Evolutionary conservation across 1,140 invertebrate genomes (phyloP).

Genomic region (Formica exsecta): DNA sequence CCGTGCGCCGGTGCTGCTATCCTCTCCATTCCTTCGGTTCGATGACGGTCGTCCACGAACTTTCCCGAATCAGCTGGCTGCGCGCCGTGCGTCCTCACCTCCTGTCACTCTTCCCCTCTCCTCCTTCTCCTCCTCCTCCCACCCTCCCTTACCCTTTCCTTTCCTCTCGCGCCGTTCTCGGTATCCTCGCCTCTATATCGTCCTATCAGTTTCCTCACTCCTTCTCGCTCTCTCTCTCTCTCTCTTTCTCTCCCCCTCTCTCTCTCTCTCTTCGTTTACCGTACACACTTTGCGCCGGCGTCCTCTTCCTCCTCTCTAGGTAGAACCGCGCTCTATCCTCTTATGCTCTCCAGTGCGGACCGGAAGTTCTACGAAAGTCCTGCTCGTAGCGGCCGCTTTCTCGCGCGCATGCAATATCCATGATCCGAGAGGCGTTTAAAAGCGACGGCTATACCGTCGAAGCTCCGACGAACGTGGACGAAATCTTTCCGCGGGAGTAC

Average conservation of each 20-base stretch:
- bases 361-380: constrained; percentile 45
- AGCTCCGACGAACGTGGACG: constrained; percentile 44
- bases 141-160: background rate
- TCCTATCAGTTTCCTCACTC: constrained; percentile 42
- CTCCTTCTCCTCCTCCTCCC: background rate
- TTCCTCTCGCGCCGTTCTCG: background rate
- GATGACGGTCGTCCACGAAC: constrained; percentile 71
- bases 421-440: background rate
- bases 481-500: background rate
- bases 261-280: background rate
- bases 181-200: constrained; percentile 26
- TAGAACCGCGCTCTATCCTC: constrained; percentile 22
- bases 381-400: constrained; percentile 53
- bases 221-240: constrained; percentile 16
- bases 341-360: constrained; percentile 29
- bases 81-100: constrained; percentile 25
- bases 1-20: constrained; percentile 61
- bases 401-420: constrained; percentile 45
- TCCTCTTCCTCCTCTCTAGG: constrained; percentile 20
- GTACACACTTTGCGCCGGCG: constrained; percentile 14
- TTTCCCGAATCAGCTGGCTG: constrained; percentile 75
- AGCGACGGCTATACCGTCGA: background rate
- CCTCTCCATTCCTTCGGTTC: constrained; percentile 61
- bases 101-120: background rate
- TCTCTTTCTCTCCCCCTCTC: constrained; percentile 17